A percentile compares a stretch with the other conserved stretches of the same genome.
Evolutionary conservation across 2,797 vertebrate species (phyloP).

Genomic region (Dendrocincla fuliginosa): DNA sequence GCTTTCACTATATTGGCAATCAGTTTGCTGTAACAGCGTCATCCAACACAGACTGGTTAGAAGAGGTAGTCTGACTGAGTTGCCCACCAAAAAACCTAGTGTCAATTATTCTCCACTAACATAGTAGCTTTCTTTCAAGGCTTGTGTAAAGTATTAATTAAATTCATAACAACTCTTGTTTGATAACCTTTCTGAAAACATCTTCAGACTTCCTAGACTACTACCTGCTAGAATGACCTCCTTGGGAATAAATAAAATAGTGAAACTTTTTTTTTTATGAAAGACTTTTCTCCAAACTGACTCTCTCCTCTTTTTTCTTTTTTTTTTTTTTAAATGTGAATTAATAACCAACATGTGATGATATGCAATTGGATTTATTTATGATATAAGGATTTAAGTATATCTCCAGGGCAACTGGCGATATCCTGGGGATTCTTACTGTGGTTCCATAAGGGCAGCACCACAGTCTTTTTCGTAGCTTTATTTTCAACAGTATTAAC

Average conservation of each 20-base stretch:
- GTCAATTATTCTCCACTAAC: background rate
- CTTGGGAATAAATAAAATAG: background rate
- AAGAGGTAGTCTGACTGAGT: background rate
- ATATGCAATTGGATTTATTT: background rate
- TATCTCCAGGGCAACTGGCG: constrained; percentile 21
- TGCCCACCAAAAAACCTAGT: background rate
- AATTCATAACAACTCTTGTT: background rate
- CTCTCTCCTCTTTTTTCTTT: background rate
- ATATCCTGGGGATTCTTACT: background rate
- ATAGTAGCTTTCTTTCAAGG: background rate
- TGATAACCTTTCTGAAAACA: background rate
- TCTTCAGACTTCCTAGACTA: background rate
- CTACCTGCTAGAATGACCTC: background rate
- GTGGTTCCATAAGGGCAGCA: background rate
- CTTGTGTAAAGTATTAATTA: background rate
- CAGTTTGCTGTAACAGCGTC: background rate
- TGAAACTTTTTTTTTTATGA: background rate
- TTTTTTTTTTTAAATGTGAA: background rate
- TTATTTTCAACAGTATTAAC: background rate
- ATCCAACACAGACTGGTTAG: background rate
- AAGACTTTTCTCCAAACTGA: background rate
- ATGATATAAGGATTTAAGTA: constrained; percentile 12
- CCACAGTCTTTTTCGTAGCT: background rate
- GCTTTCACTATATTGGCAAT: background rate
- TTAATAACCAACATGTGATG: background rate